These are phyloP conservation scores for Rhabditophanes sp. DNA, from an alignment of 2,888 invertebrate species.

Conservation along the genomic window DNA sequence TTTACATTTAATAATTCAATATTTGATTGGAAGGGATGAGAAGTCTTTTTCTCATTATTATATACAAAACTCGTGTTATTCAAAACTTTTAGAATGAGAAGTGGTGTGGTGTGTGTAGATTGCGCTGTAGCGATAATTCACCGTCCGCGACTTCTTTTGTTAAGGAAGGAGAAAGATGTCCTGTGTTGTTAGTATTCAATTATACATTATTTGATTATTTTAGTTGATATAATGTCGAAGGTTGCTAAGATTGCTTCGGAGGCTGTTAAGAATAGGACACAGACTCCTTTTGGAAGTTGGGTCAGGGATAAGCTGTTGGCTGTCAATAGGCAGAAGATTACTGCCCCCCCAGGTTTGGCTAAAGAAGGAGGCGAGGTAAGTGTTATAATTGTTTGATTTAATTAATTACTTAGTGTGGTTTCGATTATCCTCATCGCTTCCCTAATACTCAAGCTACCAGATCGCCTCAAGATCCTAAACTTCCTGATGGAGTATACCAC, in stretches of 20 bases:
- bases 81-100: no score
- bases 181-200: no score
- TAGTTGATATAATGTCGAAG: not conserved
- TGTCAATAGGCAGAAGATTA: conserved; percentile 24
- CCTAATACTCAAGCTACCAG: conserved; percentile 48
- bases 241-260: conserved; percentile 28
- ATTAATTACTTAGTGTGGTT: conserved; percentile 16
- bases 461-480: conserved; percentile 62
- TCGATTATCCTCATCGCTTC: conserved; percentile 29
- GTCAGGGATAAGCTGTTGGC: conserved; percentile 29
- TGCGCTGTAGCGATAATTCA: no score
- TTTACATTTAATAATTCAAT: no score
- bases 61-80: no score
- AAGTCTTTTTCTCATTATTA: no score
- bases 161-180: no score
- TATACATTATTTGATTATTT: not conserved
- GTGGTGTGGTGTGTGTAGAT: no score
- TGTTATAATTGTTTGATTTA: conserved; percentile 4
- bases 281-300: conserved; percentile 37
- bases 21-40: no score
- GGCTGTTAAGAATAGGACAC: conserved; percentile 29
- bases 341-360: conserved; percentile 30
- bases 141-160: no score
- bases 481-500: conserved; percentile 66
- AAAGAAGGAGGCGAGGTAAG: conserved; percentile 30